A percentile compares a stretch with the other conserved stretches of the same genome.
Evolutionary conservation across 2,797 vertebrate species (phyloP).

Genomic region (Syngnathus rostellatus): DNA sequence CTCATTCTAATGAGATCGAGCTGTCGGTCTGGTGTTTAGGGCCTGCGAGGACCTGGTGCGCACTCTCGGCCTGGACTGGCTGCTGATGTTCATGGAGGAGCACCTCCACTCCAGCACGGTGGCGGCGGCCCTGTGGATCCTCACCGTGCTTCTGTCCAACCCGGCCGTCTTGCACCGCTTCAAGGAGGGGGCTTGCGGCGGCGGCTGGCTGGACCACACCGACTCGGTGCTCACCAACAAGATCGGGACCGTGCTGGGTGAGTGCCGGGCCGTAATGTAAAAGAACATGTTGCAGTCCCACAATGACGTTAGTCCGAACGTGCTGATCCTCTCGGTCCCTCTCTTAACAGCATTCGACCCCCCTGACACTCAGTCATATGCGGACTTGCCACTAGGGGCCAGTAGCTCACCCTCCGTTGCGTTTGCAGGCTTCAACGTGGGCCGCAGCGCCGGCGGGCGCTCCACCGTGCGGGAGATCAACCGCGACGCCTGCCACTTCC

Average conservation of each 20-base stretch:
- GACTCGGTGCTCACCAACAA: constrained; percentile 96
- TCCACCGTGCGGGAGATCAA: constrained; percentile 92
- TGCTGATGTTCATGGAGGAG: constrained; percentile 96
- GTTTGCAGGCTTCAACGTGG: constrained; percentile 88
- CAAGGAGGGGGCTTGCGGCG: constrained; percentile 90
- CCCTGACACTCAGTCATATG: not conserved
- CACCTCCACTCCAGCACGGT: constrained; percentile 92
- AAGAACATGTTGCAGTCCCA: too few species aligned
- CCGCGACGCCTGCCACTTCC: constrained; percentile 93
- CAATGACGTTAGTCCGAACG: too few species aligned
- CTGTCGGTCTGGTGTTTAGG: constrained; percentile 53
- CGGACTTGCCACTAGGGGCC: not conserved
- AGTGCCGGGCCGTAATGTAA: constrained; percentile 19
- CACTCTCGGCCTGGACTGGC: constrained; percentile 94
- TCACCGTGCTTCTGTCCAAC: constrained; percentile 89
- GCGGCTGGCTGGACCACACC: constrained; percentile 97
- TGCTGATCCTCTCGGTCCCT: not conserved
- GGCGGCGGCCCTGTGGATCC: constrained; percentile 87
- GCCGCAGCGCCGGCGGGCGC: constrained; percentile 86
- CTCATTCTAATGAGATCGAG: not conserved
- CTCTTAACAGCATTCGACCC: not conserved
- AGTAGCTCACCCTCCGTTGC: not conserved
- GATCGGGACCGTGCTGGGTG: constrained; percentile 96
- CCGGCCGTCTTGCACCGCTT: constrained; percentile 86
- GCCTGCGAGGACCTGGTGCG: constrained; percentile 91